phyloP scores from a whole-genome alignment of 2,113 vertebrate species.

The Pleuronectes platessa region DNA sequence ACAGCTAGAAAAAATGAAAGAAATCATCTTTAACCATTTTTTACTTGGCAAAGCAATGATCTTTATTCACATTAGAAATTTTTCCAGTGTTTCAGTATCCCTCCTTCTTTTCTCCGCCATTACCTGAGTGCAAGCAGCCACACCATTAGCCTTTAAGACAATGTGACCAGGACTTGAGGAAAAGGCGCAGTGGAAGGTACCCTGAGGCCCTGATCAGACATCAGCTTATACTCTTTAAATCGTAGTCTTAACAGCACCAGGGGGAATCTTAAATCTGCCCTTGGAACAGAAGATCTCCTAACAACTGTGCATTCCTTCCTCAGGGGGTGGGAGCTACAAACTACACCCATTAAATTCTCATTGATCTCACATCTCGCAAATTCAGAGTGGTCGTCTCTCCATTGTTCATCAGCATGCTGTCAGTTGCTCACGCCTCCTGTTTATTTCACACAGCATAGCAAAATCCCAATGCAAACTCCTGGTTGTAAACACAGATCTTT shows the following conservation, averaged over 20 bases:
- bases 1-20: too few relatives aligned
- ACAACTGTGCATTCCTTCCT: neutral
- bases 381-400: slow-evolving; percentile 14
- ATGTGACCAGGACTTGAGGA: slow-evolving; percentile 4
- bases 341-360: slow-evolving; percentile 26
- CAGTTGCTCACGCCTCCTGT: slow-evolving; percentile 1
- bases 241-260: neutral
- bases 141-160: slow-evolving; percentile 10
- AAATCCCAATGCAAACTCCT: neutral
- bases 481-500: neutral
- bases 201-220: slow-evolving; percentile 36
- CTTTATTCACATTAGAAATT: too few relatives aligned
- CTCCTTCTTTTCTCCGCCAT: neutral
- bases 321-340: slow-evolving; percentile 17
- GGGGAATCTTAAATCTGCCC: slow-evolving; percentile 34
- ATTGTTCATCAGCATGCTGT: slow-evolving; percentile 27
- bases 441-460: slow-evolving; percentile 17
- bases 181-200: slow-evolving; percentile 18
- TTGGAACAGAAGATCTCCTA: slow-evolving; percentile 28
- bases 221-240: slow-evolving; percentile 42
- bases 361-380: slow-evolving; percentile 12
- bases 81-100: neutral
- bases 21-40: too few relatives aligned
- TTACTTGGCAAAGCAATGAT: too few relatives aligned
- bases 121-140: slow-evolving; percentile 8